Conservation (phyloP, 2,888 invertebrate genomes). For the Chrysopilus asiliformis region DNA sequence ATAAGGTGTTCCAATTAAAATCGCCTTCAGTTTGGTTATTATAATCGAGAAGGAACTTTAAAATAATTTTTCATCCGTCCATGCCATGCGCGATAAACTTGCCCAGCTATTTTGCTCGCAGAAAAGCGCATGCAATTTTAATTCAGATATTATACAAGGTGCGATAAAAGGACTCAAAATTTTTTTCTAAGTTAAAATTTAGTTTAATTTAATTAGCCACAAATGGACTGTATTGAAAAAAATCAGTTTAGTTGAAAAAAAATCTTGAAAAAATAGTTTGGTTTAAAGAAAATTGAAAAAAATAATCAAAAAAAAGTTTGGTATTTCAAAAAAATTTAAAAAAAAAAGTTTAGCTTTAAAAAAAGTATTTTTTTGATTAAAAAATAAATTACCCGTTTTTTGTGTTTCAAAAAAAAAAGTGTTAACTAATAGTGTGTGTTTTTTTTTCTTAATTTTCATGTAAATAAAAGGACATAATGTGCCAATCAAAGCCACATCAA, state of each 20-base stretch:
- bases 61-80: conserved; percentile 32
- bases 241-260: neutral
- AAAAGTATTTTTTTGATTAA: conserved; percentile 5
- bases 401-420: conserved; percentile 7
- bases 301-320: neutral
- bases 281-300: neutral
- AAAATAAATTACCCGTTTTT: conserved; percentile 3
- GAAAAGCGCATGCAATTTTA: conserved; percentile 35
- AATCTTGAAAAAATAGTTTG: conserved; percentile 2
- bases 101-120: conserved; percentile 37
- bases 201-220: conserved; percentile 14
- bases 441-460: conserved; percentile 7
- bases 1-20: neutral
- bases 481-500: conserved; percentile 36
- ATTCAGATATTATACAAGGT: conserved; percentile 35
- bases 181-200: too few relatives aligned
- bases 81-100: conserved; percentile 39
- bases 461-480: conserved; percentile 34
- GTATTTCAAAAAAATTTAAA: conserved; percentile 7
- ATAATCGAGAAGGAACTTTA: conserved; percentile 25
- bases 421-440: conserved; percentile 4
- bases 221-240: conserved; percentile 2
- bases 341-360: conserved; percentile 3
- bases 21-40: conserved; percentile 6
- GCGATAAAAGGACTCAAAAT: too few relatives aligned